Evolutionary conservation across 2,888 invertebrate genomes (phyloP), one percentile per base, ranked within the genome.

Genomic region (Theristus sp.): DNA sequence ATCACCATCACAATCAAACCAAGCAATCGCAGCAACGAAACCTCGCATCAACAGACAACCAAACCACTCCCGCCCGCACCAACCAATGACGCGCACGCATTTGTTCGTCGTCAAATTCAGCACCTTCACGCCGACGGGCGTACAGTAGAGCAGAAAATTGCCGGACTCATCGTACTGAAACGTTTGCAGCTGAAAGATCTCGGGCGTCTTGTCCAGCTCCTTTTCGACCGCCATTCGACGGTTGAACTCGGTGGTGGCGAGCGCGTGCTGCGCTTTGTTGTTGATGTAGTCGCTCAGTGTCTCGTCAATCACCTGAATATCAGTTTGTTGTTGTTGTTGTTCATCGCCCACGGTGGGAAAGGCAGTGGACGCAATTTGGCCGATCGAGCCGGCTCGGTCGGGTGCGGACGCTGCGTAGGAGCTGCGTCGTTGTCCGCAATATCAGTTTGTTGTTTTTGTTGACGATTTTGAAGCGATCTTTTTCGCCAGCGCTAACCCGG

Each of bases 141-240:
- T 94, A 13, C 91, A 84, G 78, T 94, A 98, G 67, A 94, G 76
- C 30, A 98, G 77, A 77, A 96, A 94, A 76, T 94, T 82, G 0
- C 94, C 93, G 73, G 88, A 91, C 70, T 84, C 84, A 77, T 99
- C 98, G 27, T 27, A 52, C 22, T 25, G 25, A 6, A 52, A n/a
- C 25, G 52, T 52, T 20, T 38, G 38, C 38, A 38, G 38, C 10
- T 38, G 10, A 20, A 38, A 38, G 10, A 13, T 10, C 10, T 38
- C 38, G 10, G 61, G 58, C 24, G 65, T 67, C 54, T 69, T 93
- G 73, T 96, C 96, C 58, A 98, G 77, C 70, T 98, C 98, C 57
- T 89, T 82, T 75, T 98, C 98, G 0, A 85, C 83, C 0, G 96
- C 96, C 85, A 96, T 85, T 73, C 94, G 83, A 24, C 96, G 79